Conservation (phyloP, 2,113 vertebrate genomes). For the Carettochelys insculpta region DNA sequence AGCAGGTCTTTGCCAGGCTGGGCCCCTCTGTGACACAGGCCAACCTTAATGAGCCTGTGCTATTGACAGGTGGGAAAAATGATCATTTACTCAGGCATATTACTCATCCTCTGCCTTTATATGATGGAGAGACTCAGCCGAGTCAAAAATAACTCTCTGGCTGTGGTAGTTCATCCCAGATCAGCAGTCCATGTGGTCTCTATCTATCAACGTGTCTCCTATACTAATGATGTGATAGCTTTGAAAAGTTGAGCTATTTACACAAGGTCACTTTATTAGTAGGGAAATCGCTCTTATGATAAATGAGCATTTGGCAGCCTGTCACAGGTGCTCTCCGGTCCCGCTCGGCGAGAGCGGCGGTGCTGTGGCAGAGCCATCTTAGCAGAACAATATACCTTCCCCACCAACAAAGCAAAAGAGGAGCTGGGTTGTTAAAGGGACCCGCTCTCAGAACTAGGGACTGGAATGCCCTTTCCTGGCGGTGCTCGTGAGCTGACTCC, state of each 20-base stretch:
- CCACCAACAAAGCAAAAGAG: accelerated
- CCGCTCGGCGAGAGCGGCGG: not conserved
- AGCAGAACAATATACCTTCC: accelerated
- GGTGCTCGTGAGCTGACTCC: accelerated
- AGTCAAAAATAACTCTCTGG: not conserved
- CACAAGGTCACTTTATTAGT: slow-evolving; percentile 72
- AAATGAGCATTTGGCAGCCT: slow-evolving; percentile 8
- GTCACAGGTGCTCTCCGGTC: not conserved
- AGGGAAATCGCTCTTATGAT: slow-evolving; percentile 64
- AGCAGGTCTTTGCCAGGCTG: not conserved
- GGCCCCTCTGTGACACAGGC: not conserved
- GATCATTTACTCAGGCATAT: accelerated
- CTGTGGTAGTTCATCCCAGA: slow-evolving; percentile 35
- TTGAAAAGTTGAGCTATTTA: slow-evolving; percentile 66
- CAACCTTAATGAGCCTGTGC: accelerated
- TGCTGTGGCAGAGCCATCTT: not conserved
- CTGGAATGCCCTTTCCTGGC: not conserved
- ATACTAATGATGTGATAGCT: slow-evolving; percentile 18
- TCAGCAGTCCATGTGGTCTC: slow-evolving; percentile 14
- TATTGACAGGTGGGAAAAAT: not conserved
- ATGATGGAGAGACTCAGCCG: not conserved
- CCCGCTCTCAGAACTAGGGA: accelerated
- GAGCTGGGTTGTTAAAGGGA: not conserved
- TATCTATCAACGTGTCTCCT: slow-evolving; percentile 34
- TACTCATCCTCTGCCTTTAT: not conserved